Base-by-base conservation (phyloP, 2,113 vertebrate genomes). In the Galbula dea region DNA sequence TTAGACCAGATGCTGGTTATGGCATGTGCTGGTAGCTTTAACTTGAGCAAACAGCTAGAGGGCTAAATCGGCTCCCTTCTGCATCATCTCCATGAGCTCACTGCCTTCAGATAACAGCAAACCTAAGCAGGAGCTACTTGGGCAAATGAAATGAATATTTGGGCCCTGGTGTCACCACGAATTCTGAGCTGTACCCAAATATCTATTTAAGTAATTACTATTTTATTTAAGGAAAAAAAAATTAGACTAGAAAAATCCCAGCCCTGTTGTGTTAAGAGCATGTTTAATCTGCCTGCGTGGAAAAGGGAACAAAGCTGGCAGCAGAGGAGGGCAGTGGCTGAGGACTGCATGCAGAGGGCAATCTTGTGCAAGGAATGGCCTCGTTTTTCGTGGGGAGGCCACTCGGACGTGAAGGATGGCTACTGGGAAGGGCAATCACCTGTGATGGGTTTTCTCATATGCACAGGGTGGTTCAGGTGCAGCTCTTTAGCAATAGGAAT, bases 291-390 rank as follows among this genome's bases (percentile, higher is more conserved):
- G 13, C 13, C 34, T 8, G 12, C 19, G 15, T 29, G 26, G 82
- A 61, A 49, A 59, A 37, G 6, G 27, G 52, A 80, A 10, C 10
- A 22, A 41, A 17, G 4, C 11, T 4, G 13, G 17, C 46, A 30
- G 55, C 3, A 12, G n/a, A 24, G n/a, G 51, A 30, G 15, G n/a
- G 82, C 26, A 22, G 26, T 3, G 58, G 2, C 45, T 20, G 58
- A 49, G 30, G 36, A 72, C 98, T 96, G 65, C 36, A 98, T 96
- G 65, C 36, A 98, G 98, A 94, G 97, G 97, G 97, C 97, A 98
- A 93, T 9, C 94, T 96, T 97, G 97, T 39, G 30, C 97, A 95
- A 96, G n/a, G 68, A 91, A 98, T 96, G 12, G 4, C 43, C 39
- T 46, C 5, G 2, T 26, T 55, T 68, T 21, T 41, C 72, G 7